Evolutionary conservation across 2,113 vertebrate species (phyloP).

Genomic region (Sardina pilchardus): DNA sequence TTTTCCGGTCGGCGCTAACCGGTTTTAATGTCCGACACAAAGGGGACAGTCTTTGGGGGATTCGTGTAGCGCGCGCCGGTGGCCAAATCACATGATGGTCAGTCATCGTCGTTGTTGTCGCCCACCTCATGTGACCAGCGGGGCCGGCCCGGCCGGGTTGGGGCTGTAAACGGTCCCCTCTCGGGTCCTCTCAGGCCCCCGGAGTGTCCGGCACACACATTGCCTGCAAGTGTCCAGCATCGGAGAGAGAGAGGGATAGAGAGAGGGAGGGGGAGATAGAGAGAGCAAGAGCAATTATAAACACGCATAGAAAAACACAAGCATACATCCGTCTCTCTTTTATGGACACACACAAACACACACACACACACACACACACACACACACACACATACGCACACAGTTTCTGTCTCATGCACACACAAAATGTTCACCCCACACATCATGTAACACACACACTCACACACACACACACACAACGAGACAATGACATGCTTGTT

Average conservation of each 20-base stretch:
- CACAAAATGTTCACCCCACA: not conserved
- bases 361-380: not conserved
- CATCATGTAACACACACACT: not conserved
- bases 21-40: not conserved
- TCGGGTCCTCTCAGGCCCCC: not conserved
- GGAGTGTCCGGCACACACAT: not conserved
- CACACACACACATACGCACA: not conserved
- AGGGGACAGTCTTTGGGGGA: not conserved
- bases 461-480: not conserved
- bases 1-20: not conserved
- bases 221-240: not conserved
- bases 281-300: not conserved
- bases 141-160: not conserved
- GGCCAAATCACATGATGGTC: not conserved
- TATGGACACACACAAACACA: slow-evolving; percentile 23
- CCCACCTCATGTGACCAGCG: slow-evolving; percentile 3
- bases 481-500: slow-evolving; percentile 10
- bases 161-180: not conserved
- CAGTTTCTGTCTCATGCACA: not conserved
- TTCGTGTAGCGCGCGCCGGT: not conserved
- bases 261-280: not conserved
- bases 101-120: not conserved
- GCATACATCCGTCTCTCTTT: not conserved
- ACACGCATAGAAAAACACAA: not conserved
- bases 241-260: not conserved